Percentiles rank a stretch among this genome's conserved stretches.
Evolutionary conservation across 2,797 vertebrate genomes (phyloP).

Genomic region (Salarias fasciatus): DNA sequence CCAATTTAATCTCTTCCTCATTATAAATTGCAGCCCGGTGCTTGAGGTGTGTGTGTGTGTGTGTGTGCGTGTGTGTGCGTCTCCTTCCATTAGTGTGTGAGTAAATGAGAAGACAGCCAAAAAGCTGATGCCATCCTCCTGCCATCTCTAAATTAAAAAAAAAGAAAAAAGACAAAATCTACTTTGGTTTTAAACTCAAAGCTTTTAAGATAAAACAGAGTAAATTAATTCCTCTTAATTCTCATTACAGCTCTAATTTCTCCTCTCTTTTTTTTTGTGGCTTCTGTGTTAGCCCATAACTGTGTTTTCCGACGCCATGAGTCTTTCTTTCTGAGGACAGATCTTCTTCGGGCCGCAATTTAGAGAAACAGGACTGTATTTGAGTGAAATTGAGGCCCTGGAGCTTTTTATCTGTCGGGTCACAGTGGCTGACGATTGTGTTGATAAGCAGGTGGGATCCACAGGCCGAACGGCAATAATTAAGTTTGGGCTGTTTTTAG

Average conservation of each 20-base stretch:
- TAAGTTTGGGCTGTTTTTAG: not conserved
- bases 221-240: too few relatives aligned
- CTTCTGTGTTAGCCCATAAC: too few relatives aligned
- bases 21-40: conserved; percentile 55
- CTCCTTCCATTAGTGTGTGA: not conserved
- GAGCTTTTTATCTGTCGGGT: not conserved
- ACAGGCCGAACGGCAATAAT: not conserved
- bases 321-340: too few relatives aligned
- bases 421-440: not conserved
- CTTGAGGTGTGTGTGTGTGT: conserved; percentile 18
- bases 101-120: conserved; percentile 16
- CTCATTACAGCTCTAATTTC: too few relatives aligned
- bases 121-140: conserved; percentile 37
- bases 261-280: too few relatives aligned
- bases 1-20: conserved; percentile 70
- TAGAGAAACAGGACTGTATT: too few relatives aligned
- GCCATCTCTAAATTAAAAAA: conserved; percentile 14
- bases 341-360: too few relatives aligned
- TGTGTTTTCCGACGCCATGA: too few relatives aligned
- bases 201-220: too few relatives aligned
- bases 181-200: too few relatives aligned
- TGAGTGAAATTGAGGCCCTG: too few relatives aligned
- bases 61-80: conserved; percentile 20
- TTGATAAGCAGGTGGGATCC: not conserved
- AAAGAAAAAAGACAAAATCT: too few relatives aligned